These are phyloP conservation scores for Tenebrosternarchus preto DNA, from an alignment of 2,113 vertebrate species.

Conservation along the genomic window DNA sequence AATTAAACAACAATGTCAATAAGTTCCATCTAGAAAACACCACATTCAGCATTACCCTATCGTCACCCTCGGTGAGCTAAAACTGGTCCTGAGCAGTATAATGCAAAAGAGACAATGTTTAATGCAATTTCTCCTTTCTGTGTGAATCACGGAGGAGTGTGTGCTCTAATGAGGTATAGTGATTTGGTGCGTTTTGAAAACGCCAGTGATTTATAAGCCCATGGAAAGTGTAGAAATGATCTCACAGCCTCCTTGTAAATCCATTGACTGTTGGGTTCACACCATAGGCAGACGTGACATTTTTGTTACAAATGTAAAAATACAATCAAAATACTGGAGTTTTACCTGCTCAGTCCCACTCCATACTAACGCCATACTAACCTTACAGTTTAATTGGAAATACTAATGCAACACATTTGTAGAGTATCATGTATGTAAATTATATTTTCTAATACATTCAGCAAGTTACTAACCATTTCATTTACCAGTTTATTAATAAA, in stretches of 20 bases:
- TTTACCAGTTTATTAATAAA: constrained; percentile 15
- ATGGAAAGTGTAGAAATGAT: constrained; percentile 64
- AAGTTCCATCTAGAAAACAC: not conserved
- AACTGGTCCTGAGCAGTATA: constrained; percentile 8
- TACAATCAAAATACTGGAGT: constrained; percentile 56
- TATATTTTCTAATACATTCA: constrained; percentile 3
- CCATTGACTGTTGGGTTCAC: constrained; percentile 55
- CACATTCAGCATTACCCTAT: not conserved
- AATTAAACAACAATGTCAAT: not conserved
- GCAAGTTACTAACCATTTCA: not conserved
- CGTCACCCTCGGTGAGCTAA: not conserved
- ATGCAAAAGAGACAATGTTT: constrained; percentile 32
- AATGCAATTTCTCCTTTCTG: constrained; percentile 13
- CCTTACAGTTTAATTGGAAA: constrained; percentile 19
- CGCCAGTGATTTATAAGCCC: constrained; percentile 65
- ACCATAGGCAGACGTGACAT: constrained; percentile 49
- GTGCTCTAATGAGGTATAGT: constrained; percentile 61
- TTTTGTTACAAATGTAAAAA: constrained; percentile 62
- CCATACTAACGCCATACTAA: constrained; percentile 7
- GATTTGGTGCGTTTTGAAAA: constrained; percentile 55
- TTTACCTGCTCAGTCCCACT: constrained; percentile 5
- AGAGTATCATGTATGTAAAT: not conserved
- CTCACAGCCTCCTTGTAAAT: constrained; percentile 68
- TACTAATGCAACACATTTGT: not conserved
- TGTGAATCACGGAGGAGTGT: constrained; percentile 17